phyloP scores from a whole-genome alignment of 2,888 invertebrate genomes.

The Caradrina clavipalpis region DNA sequence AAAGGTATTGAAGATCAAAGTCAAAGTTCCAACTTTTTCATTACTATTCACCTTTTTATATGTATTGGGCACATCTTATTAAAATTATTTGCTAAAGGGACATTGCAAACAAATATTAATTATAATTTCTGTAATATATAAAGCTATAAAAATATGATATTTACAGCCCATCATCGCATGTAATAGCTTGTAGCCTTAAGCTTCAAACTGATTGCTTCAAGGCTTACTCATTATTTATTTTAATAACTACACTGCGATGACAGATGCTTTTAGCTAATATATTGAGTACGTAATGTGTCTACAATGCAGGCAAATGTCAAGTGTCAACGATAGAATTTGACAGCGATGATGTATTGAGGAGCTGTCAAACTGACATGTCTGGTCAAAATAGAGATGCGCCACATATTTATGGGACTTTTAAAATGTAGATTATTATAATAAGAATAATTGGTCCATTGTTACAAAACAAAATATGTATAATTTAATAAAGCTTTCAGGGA shows the following conservation, averaged over 20 bases:
- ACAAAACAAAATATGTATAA: no score
- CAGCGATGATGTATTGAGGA: background rate
- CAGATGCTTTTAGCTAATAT: conserved; percentile 65
- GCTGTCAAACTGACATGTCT: conserved; percentile 2
- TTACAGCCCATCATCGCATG: conserved; percentile 34
- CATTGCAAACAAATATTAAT: conserved; percentile 2
- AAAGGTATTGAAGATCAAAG: no score
- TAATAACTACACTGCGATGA: conserved; percentile 69
- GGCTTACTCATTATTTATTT: conserved; percentile 68
- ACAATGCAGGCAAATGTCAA: conserved; percentile 21
- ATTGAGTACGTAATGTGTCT: conserved; percentile 1
- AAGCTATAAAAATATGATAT: conserved; percentile 44
- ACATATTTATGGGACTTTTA: background rate
- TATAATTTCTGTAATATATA: conserved; percentile 1
- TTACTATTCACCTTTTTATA: no score
- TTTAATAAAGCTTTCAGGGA: no score
- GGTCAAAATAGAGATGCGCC: no score
- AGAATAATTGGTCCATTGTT: no score
- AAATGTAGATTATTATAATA: background rate
- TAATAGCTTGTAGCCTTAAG: conserved; percentile 37
- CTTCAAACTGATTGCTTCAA: conserved; percentile 45
- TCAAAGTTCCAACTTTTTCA: no score
- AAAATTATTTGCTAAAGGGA: background rate
- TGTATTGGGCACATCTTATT: background rate
- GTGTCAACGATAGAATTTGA: conserved; percentile 11